Base-by-base conservation (phyloP, 1,140 invertebrate species). In the Eupristina koningsbergeri region DNA sequence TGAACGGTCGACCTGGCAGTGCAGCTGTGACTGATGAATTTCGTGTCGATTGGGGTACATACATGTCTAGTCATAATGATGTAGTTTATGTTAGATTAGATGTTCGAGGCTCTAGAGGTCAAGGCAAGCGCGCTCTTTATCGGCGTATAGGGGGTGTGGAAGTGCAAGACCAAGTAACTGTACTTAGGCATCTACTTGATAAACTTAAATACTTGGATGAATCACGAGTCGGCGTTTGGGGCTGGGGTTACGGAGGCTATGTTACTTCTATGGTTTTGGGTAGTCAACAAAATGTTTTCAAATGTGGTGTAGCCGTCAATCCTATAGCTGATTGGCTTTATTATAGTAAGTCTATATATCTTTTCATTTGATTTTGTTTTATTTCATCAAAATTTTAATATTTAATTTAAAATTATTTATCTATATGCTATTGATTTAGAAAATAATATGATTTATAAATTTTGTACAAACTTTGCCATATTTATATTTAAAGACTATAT, bases 181-280 rank as follows among this genome's bases (percentile, higher is more conserved):
- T 97, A 85, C 94, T 97, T 86, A 96, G 96, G 89, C 95, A 97
- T 91, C 94, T 98, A 85, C 92, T 97, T 87, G 95, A 97, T 64
- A 96, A 95, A 26, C 93, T 96, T 83, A 96, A 96, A 88, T 98
- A 96, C 92, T 93, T 99, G 86, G 97, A 99, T 89, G 95, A 96
- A 86, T 96, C 95, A 3, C 94, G 97, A 84, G 96, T 98, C 50
- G 97, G 96, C 1, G 95, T 99, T 69, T 98, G 97, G 97, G 98
- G 98, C n/a, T 97, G 97, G 97, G 97, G 97, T n/a, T 98, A 98
- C 91, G 98, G 98, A 17, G 98, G 97, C 0, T 99, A 98, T 91
- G 96, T 98, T 26, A 97, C 97, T 0, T 94, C 97, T 58, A 97
- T 97, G 95, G 95, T 97, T 47, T 93, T 99, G 61, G 96, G 97